Conservation (phyloP, 1,140 invertebrate genomes). For the Camponotus floridanus region DNA sequence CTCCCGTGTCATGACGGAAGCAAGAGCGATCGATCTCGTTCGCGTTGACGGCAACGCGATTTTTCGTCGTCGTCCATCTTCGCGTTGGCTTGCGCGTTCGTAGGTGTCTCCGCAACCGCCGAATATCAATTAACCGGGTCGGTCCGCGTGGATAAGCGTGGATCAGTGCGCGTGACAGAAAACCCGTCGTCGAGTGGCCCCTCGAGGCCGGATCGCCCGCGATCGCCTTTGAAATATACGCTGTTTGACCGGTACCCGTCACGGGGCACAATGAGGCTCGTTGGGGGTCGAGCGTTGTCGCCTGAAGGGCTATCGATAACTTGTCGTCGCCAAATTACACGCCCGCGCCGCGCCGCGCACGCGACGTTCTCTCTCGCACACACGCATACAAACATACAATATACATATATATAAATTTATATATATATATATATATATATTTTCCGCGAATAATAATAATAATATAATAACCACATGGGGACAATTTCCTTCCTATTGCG, state of each 20-base stretch:
- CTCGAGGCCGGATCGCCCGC: constrained; percentile 74
- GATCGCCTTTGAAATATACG: constrained; percentile 84
- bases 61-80: constrained; percentile 58
- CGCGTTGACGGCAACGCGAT: constrained; percentile 7
- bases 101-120: constrained; percentile 66
- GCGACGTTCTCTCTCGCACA: constrained; percentile 20
- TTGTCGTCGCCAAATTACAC: constrained; percentile 83
- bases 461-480: constrained; percentile 18
- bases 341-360: constrained; percentile 57
- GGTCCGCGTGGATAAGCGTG: constrained; percentile 73
- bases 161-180: constrained; percentile 84
- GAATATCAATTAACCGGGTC: constrained; percentile 81
- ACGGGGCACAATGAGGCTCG: constrained; percentile 83
- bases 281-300: constrained; percentile 80
- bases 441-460: constrained; percentile 10
- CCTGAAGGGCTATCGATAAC: constrained; percentile 84
- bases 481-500: constrained; percentile 5
- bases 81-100: constrained; percentile 33
- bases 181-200: constrained; percentile 81
- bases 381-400: neutral
- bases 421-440: neutral
- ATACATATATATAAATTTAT: neutral
- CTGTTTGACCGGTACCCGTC: constrained; percentile 83
- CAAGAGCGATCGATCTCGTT: neutral
- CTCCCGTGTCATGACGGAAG: neutral